Percentiles rank a stretch among this genome's conserved stretches.
These are phyloP conservation scores for Drosophila bocki DNA, from an alignment of 1,140 invertebrate genomes.

Conservation along the genomic window DNA sequence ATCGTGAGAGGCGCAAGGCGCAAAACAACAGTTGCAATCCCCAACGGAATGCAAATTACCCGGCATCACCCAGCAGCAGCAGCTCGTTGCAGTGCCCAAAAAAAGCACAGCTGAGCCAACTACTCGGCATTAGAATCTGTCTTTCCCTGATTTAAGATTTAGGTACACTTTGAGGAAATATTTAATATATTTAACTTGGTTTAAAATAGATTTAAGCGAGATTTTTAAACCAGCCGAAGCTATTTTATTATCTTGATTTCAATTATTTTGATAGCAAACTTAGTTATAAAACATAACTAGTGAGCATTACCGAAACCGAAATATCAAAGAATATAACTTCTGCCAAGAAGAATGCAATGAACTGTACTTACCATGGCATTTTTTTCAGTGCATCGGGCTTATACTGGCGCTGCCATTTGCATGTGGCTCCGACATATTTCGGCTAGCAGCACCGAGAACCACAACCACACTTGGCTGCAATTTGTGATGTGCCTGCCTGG, in stretches of 20 bases:
- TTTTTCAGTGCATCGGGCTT: conserved; percentile 3
- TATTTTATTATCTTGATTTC: no score
- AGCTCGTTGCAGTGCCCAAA: conserved; percentile 18
- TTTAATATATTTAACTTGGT: no score
- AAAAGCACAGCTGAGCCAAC: conserved; percentile 31
- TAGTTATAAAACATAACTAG: no score
- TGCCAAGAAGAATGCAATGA: no score
- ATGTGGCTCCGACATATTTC: conserved; percentile 50
- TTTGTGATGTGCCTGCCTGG: conserved; percentile 67
- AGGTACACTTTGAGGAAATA: conserved; percentile 6
- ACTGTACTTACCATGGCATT: no score
- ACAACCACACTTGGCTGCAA: conserved; percentile 42
- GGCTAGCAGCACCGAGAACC: conserved; percentile 39
- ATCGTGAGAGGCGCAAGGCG: conserved; percentile 81
- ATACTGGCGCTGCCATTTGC: conserved; percentile 53
- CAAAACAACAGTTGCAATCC: conserved; percentile 85
- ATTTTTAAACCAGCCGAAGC: no score
- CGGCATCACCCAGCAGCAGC: conserved; percentile 9
- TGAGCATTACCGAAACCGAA: no score
- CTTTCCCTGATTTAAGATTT: conserved; percentile 4
- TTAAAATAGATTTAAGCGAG: no score
- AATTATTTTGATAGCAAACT: no score
- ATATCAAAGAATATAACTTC: no score
- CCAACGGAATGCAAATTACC: conserved; percentile 83
- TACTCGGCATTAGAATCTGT: conserved; percentile 64